Percentiles rank a stretch among this genome's conserved stretches.
Evolutionary conservation across 2,797 vertebrate genomes (phyloP).

Genomic region (Anguilla megastoma): DNA sequence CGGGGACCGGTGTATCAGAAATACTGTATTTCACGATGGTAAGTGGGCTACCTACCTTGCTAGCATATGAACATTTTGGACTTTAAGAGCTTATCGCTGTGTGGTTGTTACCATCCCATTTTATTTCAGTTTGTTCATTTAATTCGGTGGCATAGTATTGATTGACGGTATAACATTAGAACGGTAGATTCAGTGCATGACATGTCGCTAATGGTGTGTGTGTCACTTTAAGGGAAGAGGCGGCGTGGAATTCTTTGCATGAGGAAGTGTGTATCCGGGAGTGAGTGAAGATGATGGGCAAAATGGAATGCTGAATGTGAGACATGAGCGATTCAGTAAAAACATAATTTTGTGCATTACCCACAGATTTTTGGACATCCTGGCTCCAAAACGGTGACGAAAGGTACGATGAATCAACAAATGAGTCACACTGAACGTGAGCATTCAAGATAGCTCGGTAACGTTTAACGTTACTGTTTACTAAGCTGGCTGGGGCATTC

Average conservation of each 20-base stretch:
- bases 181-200: background rate
- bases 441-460: background rate
- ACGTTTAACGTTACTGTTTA: background rate
- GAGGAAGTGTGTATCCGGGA: conserved; percentile 34
- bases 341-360: background rate
- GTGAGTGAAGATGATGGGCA: conserved; percentile 54
- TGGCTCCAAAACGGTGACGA: conserved; percentile 6
- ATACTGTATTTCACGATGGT: background rate
- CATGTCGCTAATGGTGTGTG: background rate
- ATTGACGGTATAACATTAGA: background rate
- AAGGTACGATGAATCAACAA: background rate
- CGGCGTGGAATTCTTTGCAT: conserved; percentile 30
- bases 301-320: conserved; percentile 40
- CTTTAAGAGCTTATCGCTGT: background rate
- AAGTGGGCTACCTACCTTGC: background rate
- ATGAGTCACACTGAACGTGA: background rate
- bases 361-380: background rate
- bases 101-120: background rate
- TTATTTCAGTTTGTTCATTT: background rate
- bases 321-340: conserved; percentile 52
- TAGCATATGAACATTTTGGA: background rate
- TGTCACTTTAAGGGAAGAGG: conserved; percentile 45
- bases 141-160: background rate
- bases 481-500: background rate
- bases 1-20: background rate